Base-by-base conservation (phyloP, 2,888 invertebrate genomes). In the Andricus curvator region DNA sequence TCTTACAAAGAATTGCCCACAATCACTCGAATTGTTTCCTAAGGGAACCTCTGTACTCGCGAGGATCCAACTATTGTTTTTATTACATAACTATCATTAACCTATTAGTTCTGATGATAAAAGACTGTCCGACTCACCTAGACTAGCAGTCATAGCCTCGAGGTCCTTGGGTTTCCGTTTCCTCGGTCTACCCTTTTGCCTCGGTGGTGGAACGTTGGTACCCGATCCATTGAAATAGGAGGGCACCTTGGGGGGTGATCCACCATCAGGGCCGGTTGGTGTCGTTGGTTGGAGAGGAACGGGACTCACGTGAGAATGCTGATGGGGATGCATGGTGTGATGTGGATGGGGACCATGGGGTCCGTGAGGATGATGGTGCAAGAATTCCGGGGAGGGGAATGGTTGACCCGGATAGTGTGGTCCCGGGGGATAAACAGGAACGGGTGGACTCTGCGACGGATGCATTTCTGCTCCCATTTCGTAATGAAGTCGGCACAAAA, bases 111-210 rank as follows among this genome's bases (percentile, higher is more conserved):
- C 41, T 41, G 4, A 41, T 41, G 13, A 41, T 41, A 48, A 48
- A 48, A 17, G 48, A 51, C 8, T 51, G 9, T 25, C 48, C 33
- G 81, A 93, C 96, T 96, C 93, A 97, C 97, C 97, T 93, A 97
- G 95, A 93, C 96, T 97, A 78, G 97, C 96, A 78, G 97, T 96
- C 96, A 97, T 96, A 82, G 96, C 95, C 90, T 97, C 97, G 88
- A 97, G 95, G 92, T 97, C 97, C 94, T 97, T 97, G 78, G 97
- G 97, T 93, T 98, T 98, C 94, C 98, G 95, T 94, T 98, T 98
- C 91, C 98, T 94, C 56, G 98, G 98, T 86, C 98, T 94, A 15
- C 98, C 98, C 94, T 98, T 98, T 93, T 98, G 98, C 88, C 98
- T 94, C 9, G 97, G 97, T 87, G 94, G 93, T 41, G 93, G 92